Percentiles rank a stretch among this genome's conserved stretches.
Evolutionary conservation across 2,113 vertebrate species (phyloP).

Genomic region (Azemiops feae): DNA sequence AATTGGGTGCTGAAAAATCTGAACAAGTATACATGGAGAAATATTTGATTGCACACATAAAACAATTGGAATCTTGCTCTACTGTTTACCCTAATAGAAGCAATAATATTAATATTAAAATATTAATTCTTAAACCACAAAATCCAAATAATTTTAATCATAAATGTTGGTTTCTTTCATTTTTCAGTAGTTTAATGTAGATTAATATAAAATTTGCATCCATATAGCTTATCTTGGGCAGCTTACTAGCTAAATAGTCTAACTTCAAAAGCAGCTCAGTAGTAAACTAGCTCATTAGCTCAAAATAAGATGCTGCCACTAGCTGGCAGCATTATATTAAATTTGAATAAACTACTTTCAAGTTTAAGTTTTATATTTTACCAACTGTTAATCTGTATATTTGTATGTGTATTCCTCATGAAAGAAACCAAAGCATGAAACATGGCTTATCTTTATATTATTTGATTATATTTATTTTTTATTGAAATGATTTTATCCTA

Average conservation of each 20-base stretch:
- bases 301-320: slow-evolving; percentile 66
- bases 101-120: not conserved
- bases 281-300: slow-evolving; percentile 29
- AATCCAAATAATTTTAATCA: not conserved
- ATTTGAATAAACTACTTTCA: slow-evolving; percentile 56
- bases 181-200: not conserved
- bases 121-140: not conserved
- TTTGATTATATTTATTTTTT: not conserved
- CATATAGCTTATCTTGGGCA: not conserved
- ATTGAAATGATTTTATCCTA: not conserved
- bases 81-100: not conserved
- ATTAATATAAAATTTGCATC: not conserved
- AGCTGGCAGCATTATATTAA: slow-evolving; percentile 77
- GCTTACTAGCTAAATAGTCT: not conserved
- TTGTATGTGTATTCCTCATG: not conserved
- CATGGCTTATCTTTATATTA: not conserved
- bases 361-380: slow-evolving; percentile 27
- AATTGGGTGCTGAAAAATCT: not conserved
- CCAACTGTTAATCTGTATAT: not conserved
- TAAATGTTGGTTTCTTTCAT: not conserved
- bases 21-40: not conserved
- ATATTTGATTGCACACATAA: not conserved
- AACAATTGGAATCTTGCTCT: not conserved
- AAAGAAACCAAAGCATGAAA: slow-evolving; percentile 20
- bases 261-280: slow-evolving; percentile 16